These are phyloP conservation scores for Chaetodon trifasciatus DNA, from an alignment of 2,797 vertebrate genomes.

Conservation along the genomic window DNA sequence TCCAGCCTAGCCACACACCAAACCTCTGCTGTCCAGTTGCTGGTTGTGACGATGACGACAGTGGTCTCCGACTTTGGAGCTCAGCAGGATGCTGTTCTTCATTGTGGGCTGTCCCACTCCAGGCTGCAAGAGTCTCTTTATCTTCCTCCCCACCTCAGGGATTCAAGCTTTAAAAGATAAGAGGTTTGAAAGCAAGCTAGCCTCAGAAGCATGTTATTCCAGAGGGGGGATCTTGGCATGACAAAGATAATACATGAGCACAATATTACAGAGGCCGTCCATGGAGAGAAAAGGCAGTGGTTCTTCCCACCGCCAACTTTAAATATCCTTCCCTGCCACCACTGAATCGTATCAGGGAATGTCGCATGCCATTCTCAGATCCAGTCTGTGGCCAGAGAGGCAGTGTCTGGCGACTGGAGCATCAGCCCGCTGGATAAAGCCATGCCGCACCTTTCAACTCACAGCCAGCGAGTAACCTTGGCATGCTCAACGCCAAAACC, in stretches of 20 bases:
- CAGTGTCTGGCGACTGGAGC: conserved; percentile 42
- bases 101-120: conserved; percentile 39
- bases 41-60: conserved; percentile 54
- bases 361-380: conserved; percentile 59
- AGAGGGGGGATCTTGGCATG: conserved; percentile 74
- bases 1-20: conserved; percentile 54
- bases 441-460: conserved; percentile 70
- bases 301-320: conserved; percentile 47
- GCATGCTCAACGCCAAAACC: conserved; percentile 65
- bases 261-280: conserved; percentile 76
- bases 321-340: conserved; percentile 56
- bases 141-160: conserved; percentile 49
- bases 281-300: conserved; percentile 50
- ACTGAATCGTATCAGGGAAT: conserved; percentile 46
- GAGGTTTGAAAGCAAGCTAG: conserved; percentile 70
- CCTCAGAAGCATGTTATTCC: conserved; percentile 68
- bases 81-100: conserved; percentile 54
- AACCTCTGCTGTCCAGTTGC: conserved; percentile 56
- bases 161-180: conserved; percentile 60
- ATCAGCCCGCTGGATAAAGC: conserved; percentile 65
- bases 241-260: conserved; percentile 77
- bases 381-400: conserved; percentile 61
- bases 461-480: conserved; percentile 63
- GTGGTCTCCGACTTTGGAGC: conserved; percentile 44
- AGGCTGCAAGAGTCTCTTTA: conserved; percentile 54